A percentile compares a stretch with the other conserved stretches of the same genome.
phyloP scores from a whole-genome alignment of 2,113 vertebrate genomes.

The Camelus dromedarius region DNA sequence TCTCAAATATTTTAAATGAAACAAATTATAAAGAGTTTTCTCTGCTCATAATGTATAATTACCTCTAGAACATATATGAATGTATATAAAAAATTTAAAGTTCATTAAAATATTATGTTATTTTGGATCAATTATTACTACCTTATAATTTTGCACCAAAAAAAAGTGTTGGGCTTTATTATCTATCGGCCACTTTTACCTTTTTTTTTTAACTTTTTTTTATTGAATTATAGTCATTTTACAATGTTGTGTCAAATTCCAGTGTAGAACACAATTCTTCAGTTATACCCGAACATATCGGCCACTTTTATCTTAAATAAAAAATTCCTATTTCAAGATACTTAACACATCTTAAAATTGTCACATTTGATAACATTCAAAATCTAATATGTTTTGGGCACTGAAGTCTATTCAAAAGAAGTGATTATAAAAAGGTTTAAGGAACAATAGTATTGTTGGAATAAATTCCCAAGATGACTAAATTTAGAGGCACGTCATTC shows the following conservation, averaged over 20 bases:
- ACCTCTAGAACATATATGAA: not conserved
- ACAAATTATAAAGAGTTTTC: not conserved
- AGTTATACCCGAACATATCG: not conserved
- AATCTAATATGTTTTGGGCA: not conserved
- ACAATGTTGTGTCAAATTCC: too few species aligned
- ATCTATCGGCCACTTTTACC: not conserved
- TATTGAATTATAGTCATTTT: too few species aligned
- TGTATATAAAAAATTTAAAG: not conserved
- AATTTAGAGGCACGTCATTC: not conserved
- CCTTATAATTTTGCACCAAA: not conserved
- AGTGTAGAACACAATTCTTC: too few species aligned
- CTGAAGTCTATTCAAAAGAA: conserved; percentile 32
- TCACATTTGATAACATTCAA: not conserved
- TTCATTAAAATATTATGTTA: not conserved
- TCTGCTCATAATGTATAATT: not conserved
- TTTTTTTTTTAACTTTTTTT: not conserved
- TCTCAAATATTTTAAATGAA: conserved; percentile 25
- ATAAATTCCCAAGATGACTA: not conserved
- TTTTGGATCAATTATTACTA: not conserved
- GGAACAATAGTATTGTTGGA: not conserved
- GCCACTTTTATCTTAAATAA: conserved; percentile 24
- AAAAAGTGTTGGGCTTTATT: not conserved
- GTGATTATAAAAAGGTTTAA: not conserved
- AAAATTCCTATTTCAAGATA: conserved; percentile 8
- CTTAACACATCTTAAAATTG: not conserved